Percentiles rank a stretch among this genome's conserved stretches.
Evolutionary conservation across 2,888 invertebrate species (phyloP).

Genomic region (Ennomos fuscantarius): DNA sequence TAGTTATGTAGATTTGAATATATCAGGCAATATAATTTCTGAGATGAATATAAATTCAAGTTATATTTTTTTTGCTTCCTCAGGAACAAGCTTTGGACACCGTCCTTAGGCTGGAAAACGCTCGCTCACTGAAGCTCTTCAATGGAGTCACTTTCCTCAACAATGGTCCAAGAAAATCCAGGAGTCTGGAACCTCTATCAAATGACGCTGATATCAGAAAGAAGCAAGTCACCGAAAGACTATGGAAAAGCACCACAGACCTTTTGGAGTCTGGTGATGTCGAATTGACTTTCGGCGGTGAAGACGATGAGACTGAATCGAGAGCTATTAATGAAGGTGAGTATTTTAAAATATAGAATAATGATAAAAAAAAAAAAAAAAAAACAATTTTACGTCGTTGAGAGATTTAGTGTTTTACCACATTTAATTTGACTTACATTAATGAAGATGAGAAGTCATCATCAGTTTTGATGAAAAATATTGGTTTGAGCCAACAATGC

Average conservation of each 20-base stretch:
- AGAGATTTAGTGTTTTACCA: no score
- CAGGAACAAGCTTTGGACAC: constrained; percentile 77
- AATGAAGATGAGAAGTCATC: no score
- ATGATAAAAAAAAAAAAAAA: not conserved
- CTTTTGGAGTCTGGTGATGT: constrained; percentile 67
- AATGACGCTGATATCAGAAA: constrained; percentile 62
- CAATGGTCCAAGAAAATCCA: constrained; percentile 64
- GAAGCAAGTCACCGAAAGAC: constrained; percentile 63
- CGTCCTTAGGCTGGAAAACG: constrained; percentile 63
- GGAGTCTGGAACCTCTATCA: constrained; percentile 66
- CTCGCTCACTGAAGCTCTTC: constrained; percentile 64
- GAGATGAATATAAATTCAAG: no score
- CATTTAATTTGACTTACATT: no score
- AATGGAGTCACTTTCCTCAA: constrained; percentile 72
- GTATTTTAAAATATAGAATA: constrained; percentile 8
- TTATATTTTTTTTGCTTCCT: constrained; percentile 26
- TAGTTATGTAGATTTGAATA: no score
- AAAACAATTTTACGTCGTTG: not conserved
- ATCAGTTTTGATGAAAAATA: no score
- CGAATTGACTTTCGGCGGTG: constrained; percentile 65
- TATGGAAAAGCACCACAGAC: constrained; percentile 69
- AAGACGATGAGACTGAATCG: constrained; percentile 64
- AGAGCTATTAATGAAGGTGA: constrained; percentile 68
- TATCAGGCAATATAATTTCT: no score
- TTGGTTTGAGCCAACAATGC: no score